These are phyloP conservation scores for Pogona vitticeps DNA, from an alignment of 2,113 vertebrate genomes.

Conservation along the genomic window DNA sequence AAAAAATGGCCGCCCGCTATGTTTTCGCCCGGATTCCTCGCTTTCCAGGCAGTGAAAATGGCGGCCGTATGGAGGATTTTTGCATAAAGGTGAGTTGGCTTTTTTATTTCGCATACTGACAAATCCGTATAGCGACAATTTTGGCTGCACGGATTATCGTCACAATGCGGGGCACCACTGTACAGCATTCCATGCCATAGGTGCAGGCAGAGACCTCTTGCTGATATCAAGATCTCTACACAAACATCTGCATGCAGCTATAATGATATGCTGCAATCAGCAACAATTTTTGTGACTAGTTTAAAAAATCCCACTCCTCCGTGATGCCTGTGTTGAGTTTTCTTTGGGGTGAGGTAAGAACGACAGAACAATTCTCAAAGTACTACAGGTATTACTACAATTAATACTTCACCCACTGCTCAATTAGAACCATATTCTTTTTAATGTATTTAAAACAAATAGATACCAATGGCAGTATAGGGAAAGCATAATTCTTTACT, in stretches of 20 bases:
- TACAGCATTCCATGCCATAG: background rate
- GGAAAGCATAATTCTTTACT: background rate
- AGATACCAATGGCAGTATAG: background rate
- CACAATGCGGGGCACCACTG: no score
- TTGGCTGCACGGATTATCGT: no score
- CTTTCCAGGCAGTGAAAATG: no score
- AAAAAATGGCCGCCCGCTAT: no score
- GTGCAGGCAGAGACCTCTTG: background rate
- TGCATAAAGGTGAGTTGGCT: no score
- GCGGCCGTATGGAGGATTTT: no score
- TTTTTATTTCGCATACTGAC: no score
- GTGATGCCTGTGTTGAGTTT: background rate
- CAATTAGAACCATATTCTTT: background rate
- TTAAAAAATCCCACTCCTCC: background rate
- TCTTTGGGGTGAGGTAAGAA: background rate
- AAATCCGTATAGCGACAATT: no score
- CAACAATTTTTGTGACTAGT: background rate
- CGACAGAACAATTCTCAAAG: background rate
- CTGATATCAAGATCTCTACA: background rate
- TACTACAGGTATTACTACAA: background rate
- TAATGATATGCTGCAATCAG: background rate
- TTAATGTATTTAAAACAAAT: background rate
- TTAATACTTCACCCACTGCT: background rate
- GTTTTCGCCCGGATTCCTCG: no score
- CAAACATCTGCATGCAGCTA: background rate